Evolutionary conservation across 2,888 invertebrate genomes (phyloP), one percentile per base, ranked within the genome.

Genomic region (Ptilodon capucinus): DNA sequence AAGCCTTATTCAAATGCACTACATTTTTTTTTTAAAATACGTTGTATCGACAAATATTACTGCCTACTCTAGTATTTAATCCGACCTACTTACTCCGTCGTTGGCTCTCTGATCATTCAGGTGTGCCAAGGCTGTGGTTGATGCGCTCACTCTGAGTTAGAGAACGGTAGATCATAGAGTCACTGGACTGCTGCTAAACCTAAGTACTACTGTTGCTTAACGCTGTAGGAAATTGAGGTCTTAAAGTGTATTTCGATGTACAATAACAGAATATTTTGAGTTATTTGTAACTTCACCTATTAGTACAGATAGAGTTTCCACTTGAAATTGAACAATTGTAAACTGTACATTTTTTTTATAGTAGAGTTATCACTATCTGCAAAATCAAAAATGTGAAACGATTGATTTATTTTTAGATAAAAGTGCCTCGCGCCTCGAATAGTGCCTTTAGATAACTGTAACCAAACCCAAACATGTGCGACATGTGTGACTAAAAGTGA

Each of bases 61-160:
- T n/a, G n/a, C n/a, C n/a, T n/a, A n/a, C n/a, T n/a, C n/a, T n/a
- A 42, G 45, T 64, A 62, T 65, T 58, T 46, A 16, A 35, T 39
- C 44, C 51, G 44, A 40, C 46, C 51, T 46, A 28, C 46, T 72
- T 80, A 72, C 57, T 57, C 66, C 71, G 80, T 64, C 80, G 77
- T 79, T 67, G 58, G 49, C 57, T 44, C 47, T 54, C 52, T 16
- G 54, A 63, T 58, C 47, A 46, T 48, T 73, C 76, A 75, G 76
- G 75, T 77, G 80, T 74, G 71, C 78, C 85, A 86, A 88, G 88
- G 86, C 75, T 87, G 90, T 64, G 88, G 86, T 78, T 57, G 44
- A 46, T 40, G 54, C 48, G 53, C 64, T 83, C 86, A 53, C 18
- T 40, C 47, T 56, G 47, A 67, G 86, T 90, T 88, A 86, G 72